These are phyloP conservation scores for Philhelius pedissequus DNA, from an alignment of 2,888 invertebrate genomes.

Conservation along the genomic window DNA sequence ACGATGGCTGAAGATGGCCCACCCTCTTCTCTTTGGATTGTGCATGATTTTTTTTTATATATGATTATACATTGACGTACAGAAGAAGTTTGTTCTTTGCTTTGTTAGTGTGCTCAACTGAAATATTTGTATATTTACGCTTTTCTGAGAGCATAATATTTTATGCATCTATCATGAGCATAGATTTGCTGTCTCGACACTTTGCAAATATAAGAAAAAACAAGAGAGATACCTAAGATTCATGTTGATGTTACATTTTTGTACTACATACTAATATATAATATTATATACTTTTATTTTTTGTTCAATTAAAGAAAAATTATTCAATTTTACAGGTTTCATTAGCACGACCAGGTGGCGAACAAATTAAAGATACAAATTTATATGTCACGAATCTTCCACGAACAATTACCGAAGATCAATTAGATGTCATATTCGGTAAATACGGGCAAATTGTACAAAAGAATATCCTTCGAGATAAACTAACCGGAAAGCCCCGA, in stretches of 20 bases:
- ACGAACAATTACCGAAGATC: slow-evolving; percentile 89
- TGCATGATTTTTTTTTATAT: background rate
- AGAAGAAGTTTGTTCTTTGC: slow-evolving; percentile 19
- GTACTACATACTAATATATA: too few relatives aligned
- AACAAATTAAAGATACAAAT: slow-evolving; percentile 95
- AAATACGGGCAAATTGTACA: slow-evolving; percentile 95
- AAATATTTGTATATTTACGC: slow-evolving; percentile 17
- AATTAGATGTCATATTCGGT: slow-evolving; percentile 91
- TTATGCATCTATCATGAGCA: slow-evolving; percentile 14
- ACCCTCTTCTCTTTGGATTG: background rate
- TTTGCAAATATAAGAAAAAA: slow-evolving; percentile 23
- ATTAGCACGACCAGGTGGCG: slow-evolving; percentile 93
- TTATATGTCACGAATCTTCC: slow-evolving; percentile 96
- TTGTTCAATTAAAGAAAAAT: background rate
- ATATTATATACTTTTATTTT: background rate
- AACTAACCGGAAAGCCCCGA: slow-evolving; percentile 91
- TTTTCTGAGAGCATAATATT: slow-evolving; percentile 5
- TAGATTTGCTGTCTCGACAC: slow-evolving; percentile 19
- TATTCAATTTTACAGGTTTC: slow-evolving; percentile 83
- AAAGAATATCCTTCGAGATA: slow-evolving; percentile 93
- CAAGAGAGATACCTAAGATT: background rate
- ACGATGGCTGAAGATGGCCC: slow-evolving; percentile 13
- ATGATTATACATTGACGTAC: slow-evolving; percentile 15
- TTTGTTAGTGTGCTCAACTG: slow-evolving; percentile 15
- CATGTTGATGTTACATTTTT: background rate